Evolutionary conservation across 2,113 vertebrate genomes (phyloP).

Genomic region (Motacilla alba): DNA sequence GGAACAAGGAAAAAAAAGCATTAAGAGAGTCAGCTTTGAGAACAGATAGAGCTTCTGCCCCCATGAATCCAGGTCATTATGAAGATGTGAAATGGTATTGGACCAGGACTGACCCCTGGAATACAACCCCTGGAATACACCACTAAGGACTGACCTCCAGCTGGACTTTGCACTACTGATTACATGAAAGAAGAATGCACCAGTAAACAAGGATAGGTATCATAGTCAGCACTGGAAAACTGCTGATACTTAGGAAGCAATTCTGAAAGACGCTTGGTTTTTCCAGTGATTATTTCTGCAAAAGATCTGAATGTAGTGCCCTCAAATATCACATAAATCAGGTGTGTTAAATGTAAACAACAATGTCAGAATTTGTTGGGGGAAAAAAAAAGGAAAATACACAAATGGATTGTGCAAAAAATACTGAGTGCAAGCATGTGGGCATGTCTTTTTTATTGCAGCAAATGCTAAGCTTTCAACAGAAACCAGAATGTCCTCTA

Average conservation of each 20-base stretch:
- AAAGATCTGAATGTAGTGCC: neutral
- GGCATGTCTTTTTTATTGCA: neutral
- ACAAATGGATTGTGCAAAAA: neutral
- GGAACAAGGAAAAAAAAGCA: neutral
- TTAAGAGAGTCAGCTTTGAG: neutral
- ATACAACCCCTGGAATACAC: neutral
- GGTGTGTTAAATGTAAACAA: neutral
- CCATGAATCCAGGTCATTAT: neutral
- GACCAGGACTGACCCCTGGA: neutral
- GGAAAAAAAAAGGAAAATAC: fast-evolving
- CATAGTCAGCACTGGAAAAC: neutral
- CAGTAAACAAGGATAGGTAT: neutral
- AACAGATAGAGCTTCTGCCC: neutral
- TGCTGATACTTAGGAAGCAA: neutral
- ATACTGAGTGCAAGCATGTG: neutral
- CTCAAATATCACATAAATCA: neutral
- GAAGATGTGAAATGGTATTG: neutral
- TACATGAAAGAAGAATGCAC: neutral
- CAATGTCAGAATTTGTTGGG: neutral
- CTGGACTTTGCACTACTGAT: neutral
- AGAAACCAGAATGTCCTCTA: neutral
- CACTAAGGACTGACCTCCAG: neutral
- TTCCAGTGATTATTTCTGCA: neutral
- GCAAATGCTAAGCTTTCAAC: slow-evolving; percentile 4
- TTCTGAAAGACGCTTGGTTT: neutral